Conservation (phyloP, 2,113 vertebrate species). For the Zosterops pallidus region DNA sequence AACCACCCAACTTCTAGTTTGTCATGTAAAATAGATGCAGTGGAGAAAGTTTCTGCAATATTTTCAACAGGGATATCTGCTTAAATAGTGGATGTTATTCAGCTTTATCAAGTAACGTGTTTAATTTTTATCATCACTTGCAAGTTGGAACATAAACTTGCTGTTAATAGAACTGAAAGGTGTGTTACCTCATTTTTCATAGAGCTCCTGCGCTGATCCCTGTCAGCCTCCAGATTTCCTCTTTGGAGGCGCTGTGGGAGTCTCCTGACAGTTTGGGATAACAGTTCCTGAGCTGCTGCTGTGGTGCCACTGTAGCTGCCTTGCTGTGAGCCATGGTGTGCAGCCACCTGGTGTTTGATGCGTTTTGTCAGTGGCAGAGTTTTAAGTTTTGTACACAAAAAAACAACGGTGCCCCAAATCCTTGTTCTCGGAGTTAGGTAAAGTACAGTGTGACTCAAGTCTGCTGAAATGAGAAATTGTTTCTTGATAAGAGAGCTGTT, state of each 20-base stretch:
- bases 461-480: neutral
- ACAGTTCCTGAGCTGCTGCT: neutral
- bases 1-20: neutral
- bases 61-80: neutral
- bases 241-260: neutral
- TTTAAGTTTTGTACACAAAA: neutral
- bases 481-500: neutral
- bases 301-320: neutral
- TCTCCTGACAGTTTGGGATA: neutral
- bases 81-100: neutral
- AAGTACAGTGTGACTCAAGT: neutral
- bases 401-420: neutral
- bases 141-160: neutral
- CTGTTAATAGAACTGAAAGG: neutral
- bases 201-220: neutral
- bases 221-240: neutral
- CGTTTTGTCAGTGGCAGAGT: neutral
- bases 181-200: neutral
- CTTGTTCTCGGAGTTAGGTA: neutral
- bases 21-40: neutral
- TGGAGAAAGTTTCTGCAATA: neutral
- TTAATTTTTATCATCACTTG: neutral
- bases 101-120: neutral
- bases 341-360: fast-evolving
- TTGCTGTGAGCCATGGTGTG: neutral